phyloP scores from a whole-genome alignment of 2,888 invertebrate species.

The Stenodema calcarata region DNA sequence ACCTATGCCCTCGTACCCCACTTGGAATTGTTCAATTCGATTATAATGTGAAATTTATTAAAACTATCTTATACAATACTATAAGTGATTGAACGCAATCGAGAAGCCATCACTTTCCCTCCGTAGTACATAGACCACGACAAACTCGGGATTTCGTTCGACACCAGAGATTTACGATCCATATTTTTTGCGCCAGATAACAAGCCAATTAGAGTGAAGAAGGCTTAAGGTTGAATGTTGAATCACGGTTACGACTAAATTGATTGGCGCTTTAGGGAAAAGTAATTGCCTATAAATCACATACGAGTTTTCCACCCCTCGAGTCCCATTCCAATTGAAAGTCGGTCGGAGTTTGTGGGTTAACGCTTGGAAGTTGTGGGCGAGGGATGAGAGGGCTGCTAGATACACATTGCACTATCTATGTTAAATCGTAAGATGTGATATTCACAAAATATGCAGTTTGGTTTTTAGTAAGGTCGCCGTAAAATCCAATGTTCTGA shows the following conservation, averaged over 20 bases:
- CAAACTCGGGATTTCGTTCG: neutral
- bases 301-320: neutral
- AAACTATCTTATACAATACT: neutral
- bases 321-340: slow-evolving; percentile 31
- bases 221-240: slow-evolving; percentile 33
- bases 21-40: too few relatives aligned
- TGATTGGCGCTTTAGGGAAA: slow-evolving; percentile 45
- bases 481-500: too few relatives aligned
- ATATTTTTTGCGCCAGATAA: slow-evolving; percentile 40
- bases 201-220: slow-evolving; percentile 37
- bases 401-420: neutral
- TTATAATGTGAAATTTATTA: neutral
- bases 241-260: slow-evolving; percentile 21
- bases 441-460: too few relatives aligned
- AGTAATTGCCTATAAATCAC: slow-evolving; percentile 48
- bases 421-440: too few relatives aligned
- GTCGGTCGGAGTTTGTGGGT: slow-evolving; percentile 1
- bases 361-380: neutral
- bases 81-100: neutral
- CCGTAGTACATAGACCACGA: neutral
- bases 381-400: neutral
- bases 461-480: too few relatives aligned
- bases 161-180: slow-evolving; percentile 18
- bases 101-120: neutral
- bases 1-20: too few relatives aligned